Percentiles rank a stretch among this genome's conserved stretches.
phyloP scores from a whole-genome alignment of 2,888 invertebrate genomes.

The Sthenelais limicola region DNA sequence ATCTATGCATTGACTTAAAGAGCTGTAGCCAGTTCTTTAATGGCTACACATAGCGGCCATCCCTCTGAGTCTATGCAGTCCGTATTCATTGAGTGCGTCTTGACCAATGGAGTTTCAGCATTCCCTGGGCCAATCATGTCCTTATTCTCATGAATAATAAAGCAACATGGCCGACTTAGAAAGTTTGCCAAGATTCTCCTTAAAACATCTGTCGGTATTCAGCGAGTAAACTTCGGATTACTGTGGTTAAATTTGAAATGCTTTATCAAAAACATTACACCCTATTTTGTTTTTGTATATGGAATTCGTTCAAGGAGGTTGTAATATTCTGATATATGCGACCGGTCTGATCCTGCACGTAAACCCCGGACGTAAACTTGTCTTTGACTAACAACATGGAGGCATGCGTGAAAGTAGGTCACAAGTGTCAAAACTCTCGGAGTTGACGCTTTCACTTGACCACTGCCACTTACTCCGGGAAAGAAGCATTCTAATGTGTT shows the following conservation, averaged over 20 bases:
- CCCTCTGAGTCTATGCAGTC: too few relatives aligned
- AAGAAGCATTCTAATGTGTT: too few relatives aligned
- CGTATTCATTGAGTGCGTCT: too few relatives aligned
- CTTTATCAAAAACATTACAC: too few relatives aligned
- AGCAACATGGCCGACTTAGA: constrained; percentile 31
- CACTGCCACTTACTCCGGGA: neutral
- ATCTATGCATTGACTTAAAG: neutral
- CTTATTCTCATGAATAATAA: constrained; percentile 12
- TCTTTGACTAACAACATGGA: constrained; percentile 36
- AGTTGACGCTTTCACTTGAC: neutral
- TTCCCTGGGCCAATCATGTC: constrained; percentile 4
- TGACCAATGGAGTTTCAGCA: too few relatives aligned
- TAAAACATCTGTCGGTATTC: constrained; percentile 10
- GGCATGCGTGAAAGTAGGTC: constrained; percentile 19
- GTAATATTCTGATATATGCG: too few relatives aligned
- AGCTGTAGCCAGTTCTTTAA: neutral
- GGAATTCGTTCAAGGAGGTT: too few relatives aligned
- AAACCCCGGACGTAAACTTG: too few relatives aligned
- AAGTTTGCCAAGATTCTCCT: constrained; percentile 17
- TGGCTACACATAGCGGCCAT: too few relatives aligned
- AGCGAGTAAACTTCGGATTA: too few relatives aligned
- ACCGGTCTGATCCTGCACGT: too few relatives aligned
- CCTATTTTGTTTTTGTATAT: neutral
- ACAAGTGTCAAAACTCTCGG: constrained; percentile 34
- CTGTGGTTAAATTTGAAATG: too few relatives aligned